phyloP scores from a whole-genome alignment of 1,140 invertebrate species.

The Holotrichia oblita region DNA sequence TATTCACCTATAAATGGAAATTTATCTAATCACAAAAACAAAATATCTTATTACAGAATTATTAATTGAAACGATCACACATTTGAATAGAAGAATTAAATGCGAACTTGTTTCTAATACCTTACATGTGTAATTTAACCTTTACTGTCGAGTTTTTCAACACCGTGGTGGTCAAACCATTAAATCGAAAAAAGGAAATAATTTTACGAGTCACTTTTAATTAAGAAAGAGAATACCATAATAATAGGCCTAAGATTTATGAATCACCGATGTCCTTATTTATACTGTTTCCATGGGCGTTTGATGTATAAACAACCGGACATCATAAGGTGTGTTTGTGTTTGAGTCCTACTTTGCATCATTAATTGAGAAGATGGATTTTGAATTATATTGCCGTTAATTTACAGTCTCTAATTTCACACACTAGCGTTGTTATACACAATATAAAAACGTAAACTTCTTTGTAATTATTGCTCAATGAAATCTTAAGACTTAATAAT shows the following conservation, averaged over 20 bases:
- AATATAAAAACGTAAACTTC: neutral
- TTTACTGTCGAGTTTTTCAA: neutral
- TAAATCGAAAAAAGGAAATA: conserved; percentile 10
- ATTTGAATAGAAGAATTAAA: neutral
- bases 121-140: neutral
- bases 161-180: neutral
- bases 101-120: neutral
- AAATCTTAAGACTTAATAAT: too few species aligned
- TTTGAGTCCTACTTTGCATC: neutral
- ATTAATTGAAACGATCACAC: too few species aligned
- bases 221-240: conserved; percentile 29
- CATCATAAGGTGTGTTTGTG: conserved; percentile 21
- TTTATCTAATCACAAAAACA: too few species aligned
- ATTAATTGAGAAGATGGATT: conserved; percentile 31
- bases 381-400: neutral
- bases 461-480: too few species aligned
- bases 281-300: neutral
- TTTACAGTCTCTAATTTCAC: conserved; percentile 17
- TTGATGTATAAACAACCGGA: neutral
- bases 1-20: too few species aligned
- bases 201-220: conserved; percentile 27
- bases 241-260: conserved; percentile 2
- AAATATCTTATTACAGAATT: too few species aligned
- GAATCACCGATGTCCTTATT: conserved; percentile 11
- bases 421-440: neutral